Evolutionary conservation across 1,140 invertebrate species (phyloP), one percentile per base, ranked within the genome.

Genomic region (Meloidogyne floridensis): DNA sequence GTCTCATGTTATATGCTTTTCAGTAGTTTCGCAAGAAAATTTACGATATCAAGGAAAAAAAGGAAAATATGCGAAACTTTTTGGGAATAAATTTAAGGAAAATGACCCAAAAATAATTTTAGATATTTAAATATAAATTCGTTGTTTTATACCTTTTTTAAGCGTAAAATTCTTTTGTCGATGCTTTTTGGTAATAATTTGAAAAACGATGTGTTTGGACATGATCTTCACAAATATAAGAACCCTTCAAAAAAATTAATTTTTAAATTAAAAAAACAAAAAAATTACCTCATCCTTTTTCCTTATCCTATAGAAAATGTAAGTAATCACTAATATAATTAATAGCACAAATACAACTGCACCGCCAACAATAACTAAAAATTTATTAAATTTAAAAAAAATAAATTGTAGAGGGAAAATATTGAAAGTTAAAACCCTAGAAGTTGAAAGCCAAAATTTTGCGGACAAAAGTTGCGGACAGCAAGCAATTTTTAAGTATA

Each of bases 171-270:
- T 79, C 77, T 69, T 69, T 79, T 6, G 72, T 79, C 5, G 77
- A 79, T 51, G 77, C 59, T 47, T 79, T 79, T 72, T 79, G 77
- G 20, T 79, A 79, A 32, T 69, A 69, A 51, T 79, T 71, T 13
- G 77, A 69, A 72, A 72, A 79, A 15, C 72, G 77, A n/a, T 43
- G 32, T 20, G 69, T 69, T 47, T 79, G 77, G n/a, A 71, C 65
- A 13, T 69, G 77, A 69, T 71, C 77, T 9, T 79, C 77, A 72
- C 77, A 79, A 71, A 79, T 79, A 72, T 79, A 79, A 18, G 77
- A 71, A 51, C 77, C 77, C 65, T 79, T 72, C 51, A 72, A 13
- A 65, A 47, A 53, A 53, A 75, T 43, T 74, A 51, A 54, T n/a
- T 74, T 0, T 74, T 51, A 0, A 71, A 18, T 18, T 6, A 42